Percentiles rank a stretch among this genome's conserved stretches.
Conservation (phyloP, 2,888 invertebrate species). For the Mycogona germanica region DNA sequence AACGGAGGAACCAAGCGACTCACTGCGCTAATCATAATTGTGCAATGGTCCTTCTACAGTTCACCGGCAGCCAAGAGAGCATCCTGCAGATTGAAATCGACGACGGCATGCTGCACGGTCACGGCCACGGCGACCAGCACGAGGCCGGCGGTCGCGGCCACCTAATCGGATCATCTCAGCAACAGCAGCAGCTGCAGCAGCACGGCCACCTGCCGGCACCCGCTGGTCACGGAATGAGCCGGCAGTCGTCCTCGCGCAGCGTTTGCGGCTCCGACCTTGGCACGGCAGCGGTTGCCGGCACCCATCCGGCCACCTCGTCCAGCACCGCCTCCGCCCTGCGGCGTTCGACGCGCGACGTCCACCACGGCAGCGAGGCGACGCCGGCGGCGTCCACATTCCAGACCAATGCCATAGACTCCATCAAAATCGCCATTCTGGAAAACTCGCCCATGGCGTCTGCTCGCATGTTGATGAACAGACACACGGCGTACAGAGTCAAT, state of each 20-base stretch:
- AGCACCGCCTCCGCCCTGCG: background rate
- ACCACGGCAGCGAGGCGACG: too few relatives aligned
- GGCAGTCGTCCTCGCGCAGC: background rate
- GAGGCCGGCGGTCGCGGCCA: too few relatives aligned
- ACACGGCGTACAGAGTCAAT: too few relatives aligned
- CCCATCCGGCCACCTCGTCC: background rate
- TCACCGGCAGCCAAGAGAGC: constrained; percentile 73
- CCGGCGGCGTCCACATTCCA: background rate
- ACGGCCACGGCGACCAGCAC: too few relatives aligned
- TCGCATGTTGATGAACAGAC: background rate
- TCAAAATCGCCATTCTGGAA: constrained; percentile 9
- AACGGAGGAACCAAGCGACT: constrained; percentile 18
- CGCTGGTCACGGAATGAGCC: background rate
- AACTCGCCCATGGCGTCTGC: constrained; percentile 10
- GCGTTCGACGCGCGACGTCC: too few relatives aligned
- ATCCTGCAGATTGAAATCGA: constrained; percentile 62
- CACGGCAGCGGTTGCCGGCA: background rate
- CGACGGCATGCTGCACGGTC: constrained; percentile 18
- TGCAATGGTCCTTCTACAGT: constrained; percentile 39
- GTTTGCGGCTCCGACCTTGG: background rate
- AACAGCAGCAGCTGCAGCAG: background rate
- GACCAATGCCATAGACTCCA: background rate
- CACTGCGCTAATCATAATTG: background rate
- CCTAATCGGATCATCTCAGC: too few relatives aligned
- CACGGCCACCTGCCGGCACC: background rate